Evolutionary conservation across 2,888 invertebrate species (phyloP).

Genomic region (Sabatieria punctata): DNA sequence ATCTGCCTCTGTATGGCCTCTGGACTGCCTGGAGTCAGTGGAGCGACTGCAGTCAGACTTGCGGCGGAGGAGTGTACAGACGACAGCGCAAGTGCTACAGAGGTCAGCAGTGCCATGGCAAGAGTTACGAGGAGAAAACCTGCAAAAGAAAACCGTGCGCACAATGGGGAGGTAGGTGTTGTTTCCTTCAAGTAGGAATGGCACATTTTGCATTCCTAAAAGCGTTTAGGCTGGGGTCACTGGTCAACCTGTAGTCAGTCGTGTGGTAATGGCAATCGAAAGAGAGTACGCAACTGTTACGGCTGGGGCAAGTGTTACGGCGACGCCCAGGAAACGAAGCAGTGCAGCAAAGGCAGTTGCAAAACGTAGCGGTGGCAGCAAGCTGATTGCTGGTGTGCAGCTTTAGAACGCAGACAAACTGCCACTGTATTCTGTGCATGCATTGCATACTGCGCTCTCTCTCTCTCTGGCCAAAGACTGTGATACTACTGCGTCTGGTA

Average conservation of each 20-base stretch:
- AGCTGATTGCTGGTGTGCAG: too few relatives aligned
- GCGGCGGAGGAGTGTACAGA: slow-evolving; percentile 26
- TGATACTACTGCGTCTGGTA: too few relatives aligned
- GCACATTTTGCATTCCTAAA: too few relatives aligned
- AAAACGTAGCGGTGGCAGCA: too few relatives aligned
- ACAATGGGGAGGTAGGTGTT: slow-evolving; percentile 16
- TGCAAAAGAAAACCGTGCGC: slow-evolving; percentile 24
- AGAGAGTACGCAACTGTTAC: slow-evolving; percentile 28
- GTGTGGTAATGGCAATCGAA: slow-evolving; percentile 23
- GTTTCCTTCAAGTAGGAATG: too few relatives aligned
- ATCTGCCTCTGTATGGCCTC: slow-evolving; percentile 14
- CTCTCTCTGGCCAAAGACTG: too few relatives aligned
- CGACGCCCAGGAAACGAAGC: slow-evolving; percentile 5
- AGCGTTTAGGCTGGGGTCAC: slow-evolving; percentile 30
- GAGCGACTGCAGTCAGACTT: slow-evolving; percentile 20
- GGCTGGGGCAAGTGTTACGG: slow-evolving; percentile 24
- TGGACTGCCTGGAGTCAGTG: slow-evolving; percentile 17
- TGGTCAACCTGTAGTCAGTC: slow-evolving; percentile 25
- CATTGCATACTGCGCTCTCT: too few relatives aligned
- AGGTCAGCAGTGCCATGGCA: slow-evolving; percentile 22
- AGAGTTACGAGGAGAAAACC: slow-evolving; percentile 17
- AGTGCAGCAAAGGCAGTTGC: too few relatives aligned
- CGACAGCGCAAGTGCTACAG: slow-evolving; percentile 22
- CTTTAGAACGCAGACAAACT: too few relatives aligned
- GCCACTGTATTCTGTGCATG: too few relatives aligned